phyloP scores from a whole-genome alignment of 92 coral and sea anemone genomes.

The Phenganax stokvisi region DNA sequence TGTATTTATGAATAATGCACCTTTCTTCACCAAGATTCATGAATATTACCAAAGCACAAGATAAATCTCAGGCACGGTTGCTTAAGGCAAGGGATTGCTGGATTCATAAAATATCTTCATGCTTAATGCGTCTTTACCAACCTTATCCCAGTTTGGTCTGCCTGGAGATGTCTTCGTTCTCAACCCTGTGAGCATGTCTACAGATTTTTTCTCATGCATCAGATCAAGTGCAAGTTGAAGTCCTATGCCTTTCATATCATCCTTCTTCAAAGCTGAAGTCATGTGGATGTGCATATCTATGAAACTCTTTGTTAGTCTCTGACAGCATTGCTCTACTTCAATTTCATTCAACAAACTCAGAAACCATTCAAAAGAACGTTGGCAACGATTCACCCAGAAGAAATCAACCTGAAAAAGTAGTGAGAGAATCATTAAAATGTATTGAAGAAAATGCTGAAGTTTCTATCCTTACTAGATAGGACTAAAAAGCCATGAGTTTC shows the following conservation, averaged over 20 bases:
- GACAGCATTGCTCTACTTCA: constrained; percentile 36
- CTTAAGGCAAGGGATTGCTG: not conserved
- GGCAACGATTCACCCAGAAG: constrained; percentile 36
- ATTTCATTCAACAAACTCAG: constrained; percentile 38
- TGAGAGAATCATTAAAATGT: not conserved
- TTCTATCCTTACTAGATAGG: not conserved
- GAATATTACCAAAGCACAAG: too few species aligned
- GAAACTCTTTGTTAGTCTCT: constrained; percentile 30
- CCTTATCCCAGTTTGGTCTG: constrained; percentile 79
- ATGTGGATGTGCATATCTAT: constrained; percentile 36
- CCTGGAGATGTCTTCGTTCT: constrained; percentile 83
- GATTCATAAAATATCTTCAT: not conserved
- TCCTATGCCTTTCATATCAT: constrained; percentile 35
- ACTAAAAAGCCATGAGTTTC: too few species aligned
- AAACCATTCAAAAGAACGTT: constrained; percentile 39
- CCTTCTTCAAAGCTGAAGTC: constrained; percentile 26
- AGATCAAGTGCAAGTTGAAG: constrained; percentile 37
- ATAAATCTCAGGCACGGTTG: too few species aligned
- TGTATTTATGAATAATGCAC: too few species aligned
- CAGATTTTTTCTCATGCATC: constrained; percentile 71
- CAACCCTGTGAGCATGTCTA: constrained; percentile 75
- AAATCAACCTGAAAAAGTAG: constrained; percentile 23
- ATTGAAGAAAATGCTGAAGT: not conserved
- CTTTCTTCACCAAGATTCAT: too few species aligned
- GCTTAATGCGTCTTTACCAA: not conserved